Percentiles rank a stretch among this genome's conserved stretches.
These are phyloP conservation scores for Meloidogyne exigua DNA, from an alignment of 1,140 invertebrate species.

Conservation along the genomic window DNA sequence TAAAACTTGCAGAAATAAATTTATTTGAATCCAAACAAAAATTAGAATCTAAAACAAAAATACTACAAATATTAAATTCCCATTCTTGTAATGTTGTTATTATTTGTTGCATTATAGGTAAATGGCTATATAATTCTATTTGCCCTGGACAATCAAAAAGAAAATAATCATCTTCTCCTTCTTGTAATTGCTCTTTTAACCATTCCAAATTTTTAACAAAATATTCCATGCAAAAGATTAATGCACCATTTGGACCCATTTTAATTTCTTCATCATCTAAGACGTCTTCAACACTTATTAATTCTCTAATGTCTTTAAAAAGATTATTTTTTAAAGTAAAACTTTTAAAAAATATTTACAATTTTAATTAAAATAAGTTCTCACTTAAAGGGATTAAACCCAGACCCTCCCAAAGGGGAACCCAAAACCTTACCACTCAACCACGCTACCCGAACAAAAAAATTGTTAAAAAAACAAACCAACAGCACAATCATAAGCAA, in stretches of 20 bases:
- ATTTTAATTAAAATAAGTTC: neutral
- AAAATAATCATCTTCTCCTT: slow-evolving; percentile 81
- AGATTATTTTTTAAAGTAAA: neutral
- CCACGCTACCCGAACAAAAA: no score
- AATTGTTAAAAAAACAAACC: slow-evolving; percentile 57
- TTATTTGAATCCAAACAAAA: slow-evolving; percentile 94
- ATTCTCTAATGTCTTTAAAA: slow-evolving; percentile 78
- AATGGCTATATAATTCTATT: slow-evolving; percentile 95
- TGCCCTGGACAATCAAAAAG: slow-evolving; percentile 97
- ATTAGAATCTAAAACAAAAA: slow-evolving; percentile 91
- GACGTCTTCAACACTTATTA: slow-evolving; percentile 90
- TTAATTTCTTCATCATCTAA: slow-evolving; percentile 93
- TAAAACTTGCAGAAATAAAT: slow-evolving; percentile 88
- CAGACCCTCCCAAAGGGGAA: neutral
- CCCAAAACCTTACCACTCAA: neutral
- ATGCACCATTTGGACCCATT: slow-evolving; percentile 93
- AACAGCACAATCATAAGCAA: slow-evolving; percentile 81
- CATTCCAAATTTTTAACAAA: slow-evolving; percentile 85
- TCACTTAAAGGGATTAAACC: neutral
- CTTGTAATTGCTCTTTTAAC: slow-evolving; percentile 78
- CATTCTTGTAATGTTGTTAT: slow-evolving; percentile 74
- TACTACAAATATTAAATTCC: slow-evolving; percentile 85
- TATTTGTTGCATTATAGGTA: slow-evolving; percentile 81
- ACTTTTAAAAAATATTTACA: no score
- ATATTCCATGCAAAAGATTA: slow-evolving; percentile 95